phyloP scores from a whole-genome alignment of 2,888 invertebrate genomes.

The Prenolepis imparis region DNA sequence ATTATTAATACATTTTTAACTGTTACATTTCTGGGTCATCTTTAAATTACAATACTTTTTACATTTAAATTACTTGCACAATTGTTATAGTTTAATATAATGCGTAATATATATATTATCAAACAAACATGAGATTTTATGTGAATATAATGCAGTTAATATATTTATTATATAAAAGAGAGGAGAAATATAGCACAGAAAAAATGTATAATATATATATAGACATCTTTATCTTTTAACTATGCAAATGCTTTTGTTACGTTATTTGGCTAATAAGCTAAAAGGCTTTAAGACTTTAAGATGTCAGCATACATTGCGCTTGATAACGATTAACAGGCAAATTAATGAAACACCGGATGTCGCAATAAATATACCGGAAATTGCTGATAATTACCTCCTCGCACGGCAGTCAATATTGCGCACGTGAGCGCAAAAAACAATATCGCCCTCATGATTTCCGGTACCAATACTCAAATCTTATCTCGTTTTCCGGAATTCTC shows the following conservation, averaged over 20 bases:
- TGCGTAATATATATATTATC: too few relatives aligned
- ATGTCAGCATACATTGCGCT: too few relatives aligned
- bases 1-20: neutral
- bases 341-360: conserved; percentile 48
- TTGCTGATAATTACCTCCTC: conserved; percentile 58
- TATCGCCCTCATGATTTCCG: conserved; percentile 16
- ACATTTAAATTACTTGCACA: neutral
- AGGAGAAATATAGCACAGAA: neutral
- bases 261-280: neutral
- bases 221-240: neutral
- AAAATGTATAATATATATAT: conserved; percentile 7
- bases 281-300: too few relatives aligned
- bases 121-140: neutral
- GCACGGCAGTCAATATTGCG: conserved; percentile 32
- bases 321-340: conserved; percentile 13
- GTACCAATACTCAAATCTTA: neutral
- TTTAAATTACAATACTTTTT: neutral
- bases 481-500: conserved; percentile 29
- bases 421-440: conserved; percentile 37
- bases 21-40: neutral
- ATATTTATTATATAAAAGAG: neutral
- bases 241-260: neutral
- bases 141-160: neutral
- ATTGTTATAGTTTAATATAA: neutral
- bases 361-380: conserved; percentile 14